phyloP scores from a whole-genome alignment of 1,140 invertebrate species.

The Rhynchophorus ferrugineus region DNA sequence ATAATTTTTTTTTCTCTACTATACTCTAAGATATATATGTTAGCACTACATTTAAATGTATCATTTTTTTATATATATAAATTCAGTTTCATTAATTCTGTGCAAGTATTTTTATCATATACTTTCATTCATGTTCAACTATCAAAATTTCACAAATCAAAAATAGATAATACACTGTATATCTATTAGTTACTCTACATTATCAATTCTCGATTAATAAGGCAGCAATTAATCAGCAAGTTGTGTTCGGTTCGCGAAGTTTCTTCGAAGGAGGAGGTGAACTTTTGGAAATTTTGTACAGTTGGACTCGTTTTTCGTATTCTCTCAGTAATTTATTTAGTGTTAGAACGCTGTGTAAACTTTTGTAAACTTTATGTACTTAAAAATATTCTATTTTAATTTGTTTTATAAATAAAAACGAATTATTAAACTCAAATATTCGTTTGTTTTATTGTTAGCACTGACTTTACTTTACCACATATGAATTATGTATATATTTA shows the following conservation, averaged over 20 bases:
- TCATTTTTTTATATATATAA: conserved; percentile 7
- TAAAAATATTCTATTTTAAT: conserved; percentile 32
- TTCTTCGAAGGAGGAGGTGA: neutral
- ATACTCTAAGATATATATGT: conserved; percentile 9
- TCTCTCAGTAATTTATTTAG: neutral
- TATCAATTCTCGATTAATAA: too few species aligned
- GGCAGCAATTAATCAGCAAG: too few species aligned
- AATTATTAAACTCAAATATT: conserved; percentile 14
- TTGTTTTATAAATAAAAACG: conserved; percentile 36
- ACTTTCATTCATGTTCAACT: conserved; percentile 5
- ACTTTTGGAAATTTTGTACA: neutral
- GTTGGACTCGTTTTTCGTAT: too few species aligned
- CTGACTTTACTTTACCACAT: conserved; percentile 7
- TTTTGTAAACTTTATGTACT: conserved; percentile 35
- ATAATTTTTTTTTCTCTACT: conserved; percentile 26
- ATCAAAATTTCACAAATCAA: conserved; percentile 5
- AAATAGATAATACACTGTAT: too few species aligned
- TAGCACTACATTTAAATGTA: conserved; percentile 5
- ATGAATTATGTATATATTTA: neutral
- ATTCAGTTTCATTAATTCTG: conserved; percentile 5
- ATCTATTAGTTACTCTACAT: too few species aligned
- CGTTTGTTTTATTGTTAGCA: conserved; percentile 1
- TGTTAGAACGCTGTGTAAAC: conserved; percentile 27
- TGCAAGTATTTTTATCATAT: conserved; percentile 1
- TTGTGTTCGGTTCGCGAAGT: too few species aligned